Conservation (phyloP, 2,797 vertebrate genomes). For the Muscicapa striata region DNA sequence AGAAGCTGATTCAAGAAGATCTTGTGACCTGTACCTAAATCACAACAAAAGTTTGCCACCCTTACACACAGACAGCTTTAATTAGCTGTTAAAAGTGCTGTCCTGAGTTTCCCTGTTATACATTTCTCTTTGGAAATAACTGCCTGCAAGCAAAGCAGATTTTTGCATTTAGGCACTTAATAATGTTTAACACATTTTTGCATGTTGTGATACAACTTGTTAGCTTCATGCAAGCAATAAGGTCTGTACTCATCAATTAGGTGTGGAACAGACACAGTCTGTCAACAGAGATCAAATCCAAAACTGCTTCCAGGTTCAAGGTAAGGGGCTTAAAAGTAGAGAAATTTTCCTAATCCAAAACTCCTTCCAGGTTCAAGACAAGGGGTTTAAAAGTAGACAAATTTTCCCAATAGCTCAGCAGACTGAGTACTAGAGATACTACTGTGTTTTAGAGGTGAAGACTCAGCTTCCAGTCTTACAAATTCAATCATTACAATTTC, state of each 20-base stretch:
- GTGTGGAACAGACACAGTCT: neutral
- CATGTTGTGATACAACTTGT: neutral
- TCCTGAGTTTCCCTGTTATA: neutral
- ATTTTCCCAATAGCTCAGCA: neutral
- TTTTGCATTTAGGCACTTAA: neutral
- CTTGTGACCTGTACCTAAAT: constrained; percentile 54
- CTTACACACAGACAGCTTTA: neutral
- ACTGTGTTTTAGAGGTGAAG: neutral
- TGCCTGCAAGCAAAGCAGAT: neutral
- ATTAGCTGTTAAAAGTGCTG: neutral
- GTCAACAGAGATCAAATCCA: neutral
- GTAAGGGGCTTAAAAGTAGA: neutral
- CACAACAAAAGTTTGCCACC: constrained; percentile 36
- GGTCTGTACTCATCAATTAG: neutral
- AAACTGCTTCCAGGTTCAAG: constrained; percentile 30
- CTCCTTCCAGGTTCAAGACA: constrained; percentile 27
- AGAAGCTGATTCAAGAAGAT: constrained; percentile 42
- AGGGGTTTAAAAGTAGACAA: neutral
- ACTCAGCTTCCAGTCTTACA: neutral
- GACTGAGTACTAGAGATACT: neutral
- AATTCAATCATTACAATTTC: neutral
- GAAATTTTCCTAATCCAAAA: neutral
- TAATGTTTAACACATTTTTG: constrained; percentile 32
- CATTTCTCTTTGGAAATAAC: neutral
- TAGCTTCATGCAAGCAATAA: neutral